Percentiles rank a stretch among this genome's conserved stretches.
phyloP scores from a whole-genome alignment of 1,140 invertebrate genomes.

The Magallana angulata region DNA sequence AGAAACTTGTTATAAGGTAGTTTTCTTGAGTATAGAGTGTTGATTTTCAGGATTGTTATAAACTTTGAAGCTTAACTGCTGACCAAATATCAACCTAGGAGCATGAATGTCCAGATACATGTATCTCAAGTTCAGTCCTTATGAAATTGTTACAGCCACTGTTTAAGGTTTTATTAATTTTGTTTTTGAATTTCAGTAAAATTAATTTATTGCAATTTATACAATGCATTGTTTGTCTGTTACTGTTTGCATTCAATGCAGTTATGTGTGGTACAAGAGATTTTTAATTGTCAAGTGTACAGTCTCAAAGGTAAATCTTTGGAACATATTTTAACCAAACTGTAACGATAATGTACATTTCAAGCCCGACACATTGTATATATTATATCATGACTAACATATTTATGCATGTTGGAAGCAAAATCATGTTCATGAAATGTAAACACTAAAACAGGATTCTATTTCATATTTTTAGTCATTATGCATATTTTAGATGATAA shows the following conservation, averaged over 20 bases:
- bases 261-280: background rate
- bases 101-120: background rate
- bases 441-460: conserved; percentile 15
- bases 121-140: background rate
- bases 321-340: background rate
- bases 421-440: conserved; percentile 9
- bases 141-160: background rate
- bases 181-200: conserved; percentile 17
- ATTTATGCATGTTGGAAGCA: conserved; percentile 29
- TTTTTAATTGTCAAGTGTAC: conserved; percentile 27
- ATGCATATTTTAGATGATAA: conserved; percentile 33
- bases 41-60: background rate
- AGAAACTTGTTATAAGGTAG: background rate
- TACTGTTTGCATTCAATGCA: conserved; percentile 10
- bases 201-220: conserved; percentile 18
- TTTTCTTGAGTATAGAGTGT: background rate
- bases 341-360: conserved; percentile 22
- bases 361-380: background rate
- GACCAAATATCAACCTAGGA: background rate
- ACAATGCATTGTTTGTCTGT: conserved; percentile 12
- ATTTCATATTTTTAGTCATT: conserved; percentile 40
- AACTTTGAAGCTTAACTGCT: background rate
- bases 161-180: background rate
- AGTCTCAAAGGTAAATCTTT: background rate
- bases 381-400: background rate